Evolutionary conservation across 30 jellyfish, hydroid and myxozoan species (phyloP).

Genomic region (Pelagia noctiluca): DNA sequence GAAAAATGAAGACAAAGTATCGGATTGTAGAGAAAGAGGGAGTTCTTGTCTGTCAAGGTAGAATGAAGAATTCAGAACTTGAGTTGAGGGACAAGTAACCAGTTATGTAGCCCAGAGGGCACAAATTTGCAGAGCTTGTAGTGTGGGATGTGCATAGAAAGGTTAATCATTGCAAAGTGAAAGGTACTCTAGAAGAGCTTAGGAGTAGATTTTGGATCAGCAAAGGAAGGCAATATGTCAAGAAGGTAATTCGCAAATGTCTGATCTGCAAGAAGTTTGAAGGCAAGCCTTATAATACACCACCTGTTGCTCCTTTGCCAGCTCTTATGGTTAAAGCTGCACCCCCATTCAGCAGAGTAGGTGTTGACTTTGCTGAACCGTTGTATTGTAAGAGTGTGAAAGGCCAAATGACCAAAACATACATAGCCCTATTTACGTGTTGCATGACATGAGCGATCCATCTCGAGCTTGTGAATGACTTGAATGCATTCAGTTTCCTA

Average conservation of each 20-base stretch:
- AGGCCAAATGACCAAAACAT: not conserved
- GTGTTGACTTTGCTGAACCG: not conserved
- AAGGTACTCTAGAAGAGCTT: no score
- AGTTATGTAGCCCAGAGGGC: constrained; percentile 14
- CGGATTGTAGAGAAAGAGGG: constrained; percentile 5
- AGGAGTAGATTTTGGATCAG: constrained; percentile 39
- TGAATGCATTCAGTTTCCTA: not conserved
- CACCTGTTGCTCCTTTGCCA: constrained; percentile 43
- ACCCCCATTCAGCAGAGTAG: not conserved
- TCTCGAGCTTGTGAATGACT: not conserved
- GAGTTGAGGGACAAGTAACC: constrained; percentile 10
- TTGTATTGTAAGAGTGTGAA: not conserved
- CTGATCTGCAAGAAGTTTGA: constrained; percentile 14
- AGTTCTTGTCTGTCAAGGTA: constrained; percentile 20
- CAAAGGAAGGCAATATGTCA: constrained; percentile 49
- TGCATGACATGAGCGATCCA: not conserved
- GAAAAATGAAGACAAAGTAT: not conserved
- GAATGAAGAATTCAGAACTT: constrained; percentile 13
- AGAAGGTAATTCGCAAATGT: constrained; percentile 6
- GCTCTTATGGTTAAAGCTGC: constrained; percentile 10
- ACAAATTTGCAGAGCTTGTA: constrained; percentile 5
- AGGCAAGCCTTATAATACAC: constrained; percentile 22
- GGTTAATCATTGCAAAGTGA: no score
- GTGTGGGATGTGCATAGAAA: constrained; percentile 6
- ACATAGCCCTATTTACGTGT: not conserved